These are phyloP conservation scores for Dryoscopus gambensis DNA, from an alignment of 2,113 vertebrate species.

Conservation along the genomic window DNA sequence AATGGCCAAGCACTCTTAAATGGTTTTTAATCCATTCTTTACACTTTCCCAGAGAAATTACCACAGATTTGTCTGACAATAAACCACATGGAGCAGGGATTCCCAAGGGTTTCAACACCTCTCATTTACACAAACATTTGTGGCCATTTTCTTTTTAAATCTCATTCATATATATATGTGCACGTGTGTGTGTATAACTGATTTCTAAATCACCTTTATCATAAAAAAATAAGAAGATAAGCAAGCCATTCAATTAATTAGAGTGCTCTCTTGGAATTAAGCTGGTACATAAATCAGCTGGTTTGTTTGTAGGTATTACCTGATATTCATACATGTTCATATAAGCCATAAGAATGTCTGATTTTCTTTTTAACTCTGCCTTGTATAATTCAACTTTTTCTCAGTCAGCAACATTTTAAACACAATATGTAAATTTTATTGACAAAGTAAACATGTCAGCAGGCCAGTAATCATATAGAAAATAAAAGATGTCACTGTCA, in stretches of 20 bases:
- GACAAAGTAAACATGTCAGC: conserved; percentile 12
- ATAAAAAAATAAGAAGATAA: background rate
- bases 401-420: conserved; percentile 12
- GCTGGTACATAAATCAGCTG: background rate
- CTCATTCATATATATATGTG: background rate
- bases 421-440: background rate
- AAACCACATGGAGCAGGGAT: background rate
- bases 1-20: background rate
- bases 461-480: background rate
- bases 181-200: fast-evolving
- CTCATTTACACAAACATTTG: background rate
- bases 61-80: background rate
- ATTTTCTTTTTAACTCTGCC: background rate
- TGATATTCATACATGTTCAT: background rate
- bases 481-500: background rate
- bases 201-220: background rate
- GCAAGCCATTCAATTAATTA: background rate
- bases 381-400: background rate
- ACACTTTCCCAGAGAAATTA: background rate
- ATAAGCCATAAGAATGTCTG: background rate
- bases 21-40: background rate
- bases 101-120: background rate
- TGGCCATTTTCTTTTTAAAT: background rate
- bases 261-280: background rate
- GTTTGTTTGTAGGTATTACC: background rate